Evolutionary conservation across 2,797 vertebrate species (phyloP).

Genomic region (Anguilla obscura): DNA sequence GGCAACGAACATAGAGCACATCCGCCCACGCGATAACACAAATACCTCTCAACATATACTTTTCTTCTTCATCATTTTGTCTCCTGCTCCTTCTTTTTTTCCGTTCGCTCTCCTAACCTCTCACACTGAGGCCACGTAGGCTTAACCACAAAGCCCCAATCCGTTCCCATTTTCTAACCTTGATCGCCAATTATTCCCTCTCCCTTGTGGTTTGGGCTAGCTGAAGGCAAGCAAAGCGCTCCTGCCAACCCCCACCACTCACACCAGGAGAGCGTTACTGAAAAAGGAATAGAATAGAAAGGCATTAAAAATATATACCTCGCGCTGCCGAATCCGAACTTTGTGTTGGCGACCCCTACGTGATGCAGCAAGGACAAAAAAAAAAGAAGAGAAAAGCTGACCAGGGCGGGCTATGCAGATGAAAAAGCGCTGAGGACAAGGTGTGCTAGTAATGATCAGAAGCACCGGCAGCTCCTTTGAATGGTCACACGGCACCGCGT

Average conservation of each 20-base stretch:
- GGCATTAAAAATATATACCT: conserved; percentile 34
- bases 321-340: not conserved
- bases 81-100: conserved; percentile 29
- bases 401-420: not conserved
- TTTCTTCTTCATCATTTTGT: conserved; percentile 38
- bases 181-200: conserved; percentile 39
- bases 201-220: conserved; percentile 34
- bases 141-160: conserved; percentile 37
- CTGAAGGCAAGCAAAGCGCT: conserved; percentile 37
- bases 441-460: not conserved
- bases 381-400: not conserved
- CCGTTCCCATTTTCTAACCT: conserved; percentile 40
- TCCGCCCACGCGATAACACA: conserved; percentile 48
- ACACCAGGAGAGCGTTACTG: conserved; percentile 28
- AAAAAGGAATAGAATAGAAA: conserved; percentile 15
- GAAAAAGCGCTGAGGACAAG: not conserved
- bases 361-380: not conserved
- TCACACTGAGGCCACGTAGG: conserved; percentile 32
- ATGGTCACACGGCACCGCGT: not conserved
- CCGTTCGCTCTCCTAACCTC: conserved; percentile 36
- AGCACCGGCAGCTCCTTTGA: not conserved
- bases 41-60: conserved; percentile 38
- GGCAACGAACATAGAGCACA: conserved; percentile 50
- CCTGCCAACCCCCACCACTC: conserved; percentile 21
- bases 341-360: not conserved